phyloP scores from a whole-genome alignment of 1,140 invertebrate genomes.

The Arctopsyche grandis region DNA sequence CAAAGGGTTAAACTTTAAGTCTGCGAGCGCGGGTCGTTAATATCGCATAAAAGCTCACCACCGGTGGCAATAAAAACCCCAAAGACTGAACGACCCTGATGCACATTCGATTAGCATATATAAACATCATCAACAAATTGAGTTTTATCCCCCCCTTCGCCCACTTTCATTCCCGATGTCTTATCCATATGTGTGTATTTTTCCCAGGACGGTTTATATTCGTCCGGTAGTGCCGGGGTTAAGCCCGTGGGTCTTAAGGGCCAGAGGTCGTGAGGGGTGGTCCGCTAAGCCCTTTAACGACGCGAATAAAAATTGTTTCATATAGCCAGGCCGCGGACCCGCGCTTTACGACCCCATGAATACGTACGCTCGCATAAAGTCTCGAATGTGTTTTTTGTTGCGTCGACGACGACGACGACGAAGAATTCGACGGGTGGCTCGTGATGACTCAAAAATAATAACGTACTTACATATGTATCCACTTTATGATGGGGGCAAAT shows the following conservation, averaged over 20 bases:
- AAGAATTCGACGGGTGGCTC: too few species aligned
- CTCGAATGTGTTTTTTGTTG: conserved; percentile 20
- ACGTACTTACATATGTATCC: too few species aligned
- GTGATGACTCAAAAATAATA: too few species aligned
- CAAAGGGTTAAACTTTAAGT: conserved; percentile 4
- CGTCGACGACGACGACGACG: background rate
- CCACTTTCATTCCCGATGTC: background rate
- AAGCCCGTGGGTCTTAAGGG: conserved; percentile 25
- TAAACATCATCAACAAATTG: conserved; percentile 29
- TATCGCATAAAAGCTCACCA: conserved; percentile 9
- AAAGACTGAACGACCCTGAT: background rate
- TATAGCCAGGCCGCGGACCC: conserved; percentile 20
- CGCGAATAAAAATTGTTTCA: conserved; percentile 45
- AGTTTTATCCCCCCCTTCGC: background rate
- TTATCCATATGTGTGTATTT: background rate
- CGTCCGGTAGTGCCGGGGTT: background rate
- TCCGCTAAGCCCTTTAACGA: conserved; percentile 35
- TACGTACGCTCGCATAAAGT: background rate
- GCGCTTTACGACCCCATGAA: conserved; percentile 29
- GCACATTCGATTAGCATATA: conserved; percentile 22
- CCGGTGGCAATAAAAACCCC: conserved; percentile 13
- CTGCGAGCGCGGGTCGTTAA: background rate
- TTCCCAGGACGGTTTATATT: conserved; percentile 14
- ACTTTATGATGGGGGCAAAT: too few species aligned
- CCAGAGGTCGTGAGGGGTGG: background rate